Conservation (phyloP, 1,140 invertebrate genomes). For the Drosophila quadrilineata region DNA sequence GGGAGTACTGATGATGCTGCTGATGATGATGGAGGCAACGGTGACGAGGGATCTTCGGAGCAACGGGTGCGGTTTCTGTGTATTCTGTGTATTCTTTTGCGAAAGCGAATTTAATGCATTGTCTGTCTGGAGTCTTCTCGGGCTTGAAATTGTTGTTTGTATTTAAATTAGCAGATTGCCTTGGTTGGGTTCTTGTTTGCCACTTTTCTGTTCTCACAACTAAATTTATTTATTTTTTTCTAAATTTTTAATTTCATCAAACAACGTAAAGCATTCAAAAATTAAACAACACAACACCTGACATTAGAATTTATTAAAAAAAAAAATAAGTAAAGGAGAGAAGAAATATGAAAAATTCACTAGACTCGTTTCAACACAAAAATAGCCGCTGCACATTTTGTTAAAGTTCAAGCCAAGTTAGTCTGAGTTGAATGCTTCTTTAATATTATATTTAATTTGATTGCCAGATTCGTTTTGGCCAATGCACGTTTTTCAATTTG, state of each 20-base stretch:
- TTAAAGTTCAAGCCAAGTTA: conserved; percentile 65
- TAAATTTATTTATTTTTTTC: no score
- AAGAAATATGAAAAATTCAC: no score
- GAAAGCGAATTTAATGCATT: conserved; percentile 51
- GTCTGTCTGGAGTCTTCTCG: conserved; percentile 43
- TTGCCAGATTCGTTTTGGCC: conserved; percentile 16
- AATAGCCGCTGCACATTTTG: conserved; percentile 40
- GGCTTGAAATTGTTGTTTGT: conserved; percentile 59
- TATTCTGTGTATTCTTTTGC: conserved; percentile 40
- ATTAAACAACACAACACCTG: conserved; percentile 36
- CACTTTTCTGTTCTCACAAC: conserved; percentile 51
- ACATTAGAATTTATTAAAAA: conserved; percentile 54
- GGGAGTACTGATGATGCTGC: no score
- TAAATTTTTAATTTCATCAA: conserved; percentile 61
- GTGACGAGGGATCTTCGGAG: background rate
- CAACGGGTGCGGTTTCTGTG: background rate
- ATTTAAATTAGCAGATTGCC: conserved; percentile 74
- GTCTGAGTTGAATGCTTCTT: conserved; percentile 28
- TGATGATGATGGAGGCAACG: background rate
- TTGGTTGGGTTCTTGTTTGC: conserved; percentile 49
- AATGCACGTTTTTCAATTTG: conserved; percentile 72
- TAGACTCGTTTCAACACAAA: conserved; percentile 45
- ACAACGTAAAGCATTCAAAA: conserved; percentile 38
- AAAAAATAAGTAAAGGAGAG: no score
- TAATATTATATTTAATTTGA: conserved; percentile 37